Evolutionary conservation across 2,888 invertebrate species (phyloP).

Genomic region (Abrostola triplasia): DNA sequence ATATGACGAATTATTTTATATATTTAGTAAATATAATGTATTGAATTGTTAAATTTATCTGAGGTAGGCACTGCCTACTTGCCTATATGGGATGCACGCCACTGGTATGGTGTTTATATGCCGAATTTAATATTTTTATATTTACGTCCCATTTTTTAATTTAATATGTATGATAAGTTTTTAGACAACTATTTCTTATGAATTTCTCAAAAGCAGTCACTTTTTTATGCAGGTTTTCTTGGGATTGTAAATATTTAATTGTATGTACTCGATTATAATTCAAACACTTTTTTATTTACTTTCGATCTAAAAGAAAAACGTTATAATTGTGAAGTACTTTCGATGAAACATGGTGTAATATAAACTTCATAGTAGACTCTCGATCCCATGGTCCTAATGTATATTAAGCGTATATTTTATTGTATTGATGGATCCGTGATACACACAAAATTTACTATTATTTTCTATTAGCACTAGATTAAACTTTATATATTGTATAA

Average conservation of each 20-base stretch:
- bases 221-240: slow-evolving; percentile 9
- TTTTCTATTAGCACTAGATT: no score
- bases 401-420: neutral
- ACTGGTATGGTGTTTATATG: slow-evolving; percentile 3
- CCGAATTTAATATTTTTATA: slow-evolving; percentile 17
- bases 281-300: slow-evolving; percentile 13
- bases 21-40: no score
- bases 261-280: slow-evolving; percentile 7
- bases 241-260: slow-evolving; percentile 35
- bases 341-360: slow-evolving; percentile 50
- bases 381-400: neutral
- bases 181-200: slow-evolving; percentile 25
- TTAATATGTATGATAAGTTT: slow-evolving; percentile 4
- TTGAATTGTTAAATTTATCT: no score
- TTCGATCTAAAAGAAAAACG: slow-evolving; percentile 26
- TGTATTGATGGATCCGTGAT: neutral
- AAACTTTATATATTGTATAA: no score
- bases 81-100: no score
- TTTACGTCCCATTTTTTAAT: slow-evolving; percentile 22
- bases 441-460: no score
- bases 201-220: slow-evolving; percentile 4
- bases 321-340: slow-evolving; percentile 56
- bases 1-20: no score
- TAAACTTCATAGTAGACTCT: slow-evolving; percentile 23
- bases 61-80: no score